Percentiles rank a stretch among this genome's conserved stretches.
Conservation (phyloP, 2,113 vertebrate species). For the Macrotus californicus region DNA sequence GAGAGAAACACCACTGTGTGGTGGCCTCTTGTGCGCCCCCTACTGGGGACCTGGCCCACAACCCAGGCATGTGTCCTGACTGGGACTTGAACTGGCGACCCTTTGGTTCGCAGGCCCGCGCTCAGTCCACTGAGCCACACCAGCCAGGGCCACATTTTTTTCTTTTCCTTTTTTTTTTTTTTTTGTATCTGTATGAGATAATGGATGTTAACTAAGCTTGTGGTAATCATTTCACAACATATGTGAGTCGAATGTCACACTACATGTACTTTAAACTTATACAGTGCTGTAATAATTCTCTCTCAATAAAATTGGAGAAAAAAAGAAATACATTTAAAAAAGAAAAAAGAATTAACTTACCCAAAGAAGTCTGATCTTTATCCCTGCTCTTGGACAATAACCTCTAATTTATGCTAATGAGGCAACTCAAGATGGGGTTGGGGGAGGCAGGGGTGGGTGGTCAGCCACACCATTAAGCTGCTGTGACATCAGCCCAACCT, state of each 20-base stretch:
- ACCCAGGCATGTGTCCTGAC: no score
- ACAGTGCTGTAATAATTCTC: neutral
- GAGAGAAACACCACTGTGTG: no score
- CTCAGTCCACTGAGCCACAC: no score
- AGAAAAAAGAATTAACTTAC: neutral
- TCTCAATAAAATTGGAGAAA: neutral
- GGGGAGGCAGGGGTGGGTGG: no score
- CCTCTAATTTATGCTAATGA: neutral
- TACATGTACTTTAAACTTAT: neutral
- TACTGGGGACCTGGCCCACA: no score
- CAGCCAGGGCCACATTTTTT: no score
- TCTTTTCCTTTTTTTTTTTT: neutral
- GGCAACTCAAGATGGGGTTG: neutral
- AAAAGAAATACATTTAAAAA: neutral
- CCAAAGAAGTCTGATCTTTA: neutral
- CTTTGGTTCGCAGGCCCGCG: no score
- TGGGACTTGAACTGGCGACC: no score
- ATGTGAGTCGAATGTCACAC: neutral
- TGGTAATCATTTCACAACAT: neutral
- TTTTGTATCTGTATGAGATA: neutral
- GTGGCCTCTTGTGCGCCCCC: no score
- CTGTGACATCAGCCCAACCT: neutral
- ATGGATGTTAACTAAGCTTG: neutral
- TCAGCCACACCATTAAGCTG: neutral
- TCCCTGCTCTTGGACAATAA: neutral